Percentiles rank a stretch among this genome's conserved stretches.
phyloP scores from a whole-genome alignment of 2,888 invertebrate species.

The Anorthoa munda region DNA sequence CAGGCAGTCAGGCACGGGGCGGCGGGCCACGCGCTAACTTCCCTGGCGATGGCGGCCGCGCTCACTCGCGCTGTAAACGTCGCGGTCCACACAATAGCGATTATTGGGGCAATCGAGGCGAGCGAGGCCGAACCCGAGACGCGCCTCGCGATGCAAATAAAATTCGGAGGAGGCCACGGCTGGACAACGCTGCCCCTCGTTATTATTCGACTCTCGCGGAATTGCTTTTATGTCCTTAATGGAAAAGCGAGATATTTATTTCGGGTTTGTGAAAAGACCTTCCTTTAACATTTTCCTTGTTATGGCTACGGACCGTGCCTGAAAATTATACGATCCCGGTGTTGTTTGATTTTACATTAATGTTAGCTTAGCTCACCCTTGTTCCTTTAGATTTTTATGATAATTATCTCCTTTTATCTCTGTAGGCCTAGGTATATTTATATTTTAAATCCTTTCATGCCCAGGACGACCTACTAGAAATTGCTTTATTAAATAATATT shows the following conservation, averaged over 20 bases:
- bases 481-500: slow-evolving; percentile 34
- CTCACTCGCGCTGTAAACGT: slow-evolving; percentile 65
- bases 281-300: slow-evolving; percentile 83
- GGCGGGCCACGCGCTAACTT: slow-evolving; percentile 51
- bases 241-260: slow-evolving; percentile 90
- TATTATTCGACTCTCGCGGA: slow-evolving; percentile 90
- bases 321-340: slow-evolving; percentile 79
- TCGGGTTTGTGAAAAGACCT: slow-evolving; percentile 83
- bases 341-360: slow-evolving; percentile 74
- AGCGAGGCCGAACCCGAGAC: slow-evolving; percentile 77
- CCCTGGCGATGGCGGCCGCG: slow-evolving; percentile 52
- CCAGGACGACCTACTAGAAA: slow-evolving; percentile 6
- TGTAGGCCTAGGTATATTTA: neutral
- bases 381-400: slow-evolving; percentile 33
- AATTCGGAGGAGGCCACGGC: slow-evolving; percentile 85
- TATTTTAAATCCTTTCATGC: slow-evolving; percentile 3
- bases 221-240: slow-evolving; percentile 90
- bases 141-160: slow-evolving; percentile 88
- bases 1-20: slow-evolving; percentile 50
- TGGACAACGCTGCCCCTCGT: slow-evolving; percentile 89
- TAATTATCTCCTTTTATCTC: slow-evolving; percentile 24
- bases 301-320: slow-evolving; percentile 76
- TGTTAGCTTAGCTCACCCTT: slow-evolving; percentile 50
- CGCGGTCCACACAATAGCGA: slow-evolving; percentile 82
- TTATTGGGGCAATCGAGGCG: slow-evolving; percentile 87